A percentile compares a stretch with the other conserved stretches of the same genome.
These are phyloP conservation scores for Phrynocephalus forsythii DNA, from an alignment of 2,797 vertebrate species.

Conservation along the genomic window DNA sequence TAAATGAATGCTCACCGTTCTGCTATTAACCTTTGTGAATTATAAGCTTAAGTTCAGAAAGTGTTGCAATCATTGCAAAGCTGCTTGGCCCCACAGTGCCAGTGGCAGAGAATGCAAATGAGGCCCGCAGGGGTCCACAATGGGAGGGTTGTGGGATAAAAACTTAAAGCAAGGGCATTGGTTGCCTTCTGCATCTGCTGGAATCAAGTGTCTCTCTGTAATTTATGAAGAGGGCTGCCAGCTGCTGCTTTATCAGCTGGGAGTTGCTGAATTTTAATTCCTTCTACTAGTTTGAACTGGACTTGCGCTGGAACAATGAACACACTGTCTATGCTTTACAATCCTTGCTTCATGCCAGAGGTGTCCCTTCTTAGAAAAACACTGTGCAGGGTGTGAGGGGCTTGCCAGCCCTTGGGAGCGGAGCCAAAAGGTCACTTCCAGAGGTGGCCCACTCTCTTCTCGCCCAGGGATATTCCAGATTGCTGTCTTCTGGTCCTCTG, in stretches of 20 bases:
- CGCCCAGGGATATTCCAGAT: background rate
- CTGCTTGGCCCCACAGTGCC: conserved; percentile 19
- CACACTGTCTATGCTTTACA: conserved; percentile 52
- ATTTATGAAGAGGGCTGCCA: conserved; percentile 55
- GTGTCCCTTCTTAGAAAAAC: background rate
- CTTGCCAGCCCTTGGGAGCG: background rate
- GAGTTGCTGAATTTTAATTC: conserved; percentile 69
- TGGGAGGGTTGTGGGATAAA: conserved; percentile 31
- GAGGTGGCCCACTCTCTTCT: conserved; percentile 17
- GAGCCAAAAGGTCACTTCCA: conserved; percentile 25
- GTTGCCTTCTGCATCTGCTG: conserved; percentile 28
- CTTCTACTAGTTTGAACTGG: conserved; percentile 62
- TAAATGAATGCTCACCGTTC: background rate
- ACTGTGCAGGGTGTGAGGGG: background rate
- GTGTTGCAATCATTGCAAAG: conserved; percentile 28
- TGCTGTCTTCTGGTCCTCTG: too few relatives aligned
- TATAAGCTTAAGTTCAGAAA: conserved; percentile 6
- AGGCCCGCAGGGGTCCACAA: conserved; percentile 49
- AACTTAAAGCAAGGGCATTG: conserved; percentile 32
- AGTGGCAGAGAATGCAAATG: conserved; percentile 37
- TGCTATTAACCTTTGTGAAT: conserved; percentile 43
- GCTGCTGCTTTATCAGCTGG: conserved; percentile 64
- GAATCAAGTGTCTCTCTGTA: conserved; percentile 39
- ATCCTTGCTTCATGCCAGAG: conserved; percentile 52
- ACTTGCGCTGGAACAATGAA: conserved; percentile 61